Percentiles rank a stretch among this genome's conserved stretches.
Conservation (phyloP, 2,797 vertebrate genomes). For the Pseudochaenichthys georgianus region DNA sequence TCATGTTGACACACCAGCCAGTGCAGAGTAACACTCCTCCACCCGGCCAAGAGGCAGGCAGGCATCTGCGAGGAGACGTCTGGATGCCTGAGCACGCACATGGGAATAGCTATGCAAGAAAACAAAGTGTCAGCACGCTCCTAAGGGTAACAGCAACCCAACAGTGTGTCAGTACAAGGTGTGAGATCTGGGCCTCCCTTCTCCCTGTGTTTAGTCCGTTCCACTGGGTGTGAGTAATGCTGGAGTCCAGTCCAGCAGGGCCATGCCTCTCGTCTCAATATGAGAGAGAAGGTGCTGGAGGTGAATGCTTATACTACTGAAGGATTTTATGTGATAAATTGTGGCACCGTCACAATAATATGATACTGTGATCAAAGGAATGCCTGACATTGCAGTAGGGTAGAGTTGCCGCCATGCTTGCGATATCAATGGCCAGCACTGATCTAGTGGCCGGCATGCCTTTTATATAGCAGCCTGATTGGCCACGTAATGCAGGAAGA, state of each 20-base stretch:
- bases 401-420: slow-evolving; percentile 67
- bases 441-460: slow-evolving; percentile 51
- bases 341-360: slow-evolving; percentile 76
- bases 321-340: slow-evolving; percentile 80
- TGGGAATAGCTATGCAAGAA: slow-evolving; percentile 79
- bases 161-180: slow-evolving; percentile 73
- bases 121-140: slow-evolving; percentile 76
- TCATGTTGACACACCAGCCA: slow-evolving; percentile 77
- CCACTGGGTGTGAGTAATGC: slow-evolving; percentile 56
- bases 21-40: slow-evolving; percentile 62
- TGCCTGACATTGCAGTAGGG: slow-evolving; percentile 75
- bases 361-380: slow-evolving; percentile 83
- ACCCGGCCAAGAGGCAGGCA: slow-evolving; percentile 54
- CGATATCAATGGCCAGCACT: slow-evolving; percentile 69
- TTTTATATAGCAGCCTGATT: slow-evolving; percentile 67
- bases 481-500: slow-evolving; percentile 59
- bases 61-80: slow-evolving; percentile 66
- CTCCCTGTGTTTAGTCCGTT: slow-evolving; percentile 63
- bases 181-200: slow-evolving; percentile 60
- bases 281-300: slow-evolving; percentile 52
- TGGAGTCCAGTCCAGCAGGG: slow-evolving; percentile 61
- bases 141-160: slow-evolving; percentile 62
- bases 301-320: slow-evolving; percentile 73
- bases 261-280: slow-evolving; percentile 40
- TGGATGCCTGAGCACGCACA: slow-evolving; percentile 64